Base-by-base conservation (phyloP, 2,113 vertebrate genomes). In the Pavo muticus region DNA sequence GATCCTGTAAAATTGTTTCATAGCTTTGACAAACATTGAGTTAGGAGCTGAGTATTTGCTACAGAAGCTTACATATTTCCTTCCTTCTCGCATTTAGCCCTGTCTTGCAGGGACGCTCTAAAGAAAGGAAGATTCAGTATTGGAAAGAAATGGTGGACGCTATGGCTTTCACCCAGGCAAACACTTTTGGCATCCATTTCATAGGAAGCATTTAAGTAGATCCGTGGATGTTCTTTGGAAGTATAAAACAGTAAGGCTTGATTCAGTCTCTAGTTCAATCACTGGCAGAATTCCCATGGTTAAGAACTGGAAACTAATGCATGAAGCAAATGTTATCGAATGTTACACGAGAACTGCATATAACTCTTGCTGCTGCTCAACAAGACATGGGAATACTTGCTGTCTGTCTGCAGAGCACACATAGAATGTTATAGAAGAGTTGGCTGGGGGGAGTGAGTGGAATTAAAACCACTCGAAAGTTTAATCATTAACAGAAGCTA, bases 401-500 rank as follows among this genome's bases (percentile, higher is more conserved):
- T 88, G 52, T 32, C 54, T 32, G 19, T 85, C 59, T 74, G 50
- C 20, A 45, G 45, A 86, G 20, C 0, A 3, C 30, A 10, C 54
- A 70, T 61, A 65, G 70, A 91, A 48, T 63, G 25, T 94, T 40
- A 24, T 0, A 11, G 18, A 76, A 11, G 60, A 65, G 35, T 81
- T 85, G 40, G 32, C 27, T 24, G 4, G 2, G 14, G 30, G 52
- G 29, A 1, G 16, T 18, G 5, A 14, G 12, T 4, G 47, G 17
- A 5, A 67, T 88, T n/a, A 59, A 76, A 94, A 76, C 14, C 68
- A 54, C 70, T 83, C 35, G 24, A 19, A 87, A 54, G 61, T 48
- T 96, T 93, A 96, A 95, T 95, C 72, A 90, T 94, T 90, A 91
- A 95, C 88, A 91, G 87, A 90, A 86, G 68, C 23, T 57, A 71